Evolutionary conservation across 2,113 vertebrate genomes (phyloP).

Genomic region (Apistogramma diplotaenia): DNA sequence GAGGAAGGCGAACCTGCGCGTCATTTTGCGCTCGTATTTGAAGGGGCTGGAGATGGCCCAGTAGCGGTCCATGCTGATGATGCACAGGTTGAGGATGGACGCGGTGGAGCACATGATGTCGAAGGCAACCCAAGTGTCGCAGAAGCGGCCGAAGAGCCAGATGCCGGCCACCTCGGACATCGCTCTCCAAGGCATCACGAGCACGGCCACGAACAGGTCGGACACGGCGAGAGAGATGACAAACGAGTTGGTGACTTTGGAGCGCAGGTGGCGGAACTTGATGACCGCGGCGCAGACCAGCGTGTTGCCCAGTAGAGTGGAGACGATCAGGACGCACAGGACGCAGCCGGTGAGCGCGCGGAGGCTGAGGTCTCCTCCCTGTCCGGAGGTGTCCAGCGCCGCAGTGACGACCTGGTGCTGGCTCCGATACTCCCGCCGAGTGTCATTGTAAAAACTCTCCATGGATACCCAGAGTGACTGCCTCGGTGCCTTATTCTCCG

Average conservation of each 20-base stretch:
- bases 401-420: slow-evolving; percentile 26
- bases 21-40: slow-evolving; percentile 80
- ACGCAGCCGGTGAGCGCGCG: slow-evolving; percentile 75
- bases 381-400: slow-evolving; percentile 3
- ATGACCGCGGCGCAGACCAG: slow-evolving; percentile 77
- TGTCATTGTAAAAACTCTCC: slow-evolving; percentile 45
- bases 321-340: slow-evolving; percentile 77
- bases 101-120: slow-evolving; percentile 84
- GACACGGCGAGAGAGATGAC: slow-evolving; percentile 81
- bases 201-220: slow-evolving; percentile 80
- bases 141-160: slow-evolving; percentile 80
- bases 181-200: slow-evolving; percentile 83
- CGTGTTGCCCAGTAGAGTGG: slow-evolving; percentile 77
- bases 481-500: neutral
- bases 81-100: slow-evolving; percentile 83
- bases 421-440: neutral
- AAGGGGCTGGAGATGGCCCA: slow-evolving; percentile 84
- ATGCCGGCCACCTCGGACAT: slow-evolving; percentile 77
- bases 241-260: slow-evolving; percentile 82
- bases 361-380: slow-evolving; percentile 27
- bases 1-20: slow-evolving; percentile 73
- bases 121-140: slow-evolving; percentile 83
- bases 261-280: slow-evolving; percentile 75
- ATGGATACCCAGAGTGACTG: slow-evolving; percentile 16
- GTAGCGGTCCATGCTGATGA: slow-evolving; percentile 84